Conservation (phyloP, 2,797 vertebrate species). For the Holocentrus rufus region DNA sequence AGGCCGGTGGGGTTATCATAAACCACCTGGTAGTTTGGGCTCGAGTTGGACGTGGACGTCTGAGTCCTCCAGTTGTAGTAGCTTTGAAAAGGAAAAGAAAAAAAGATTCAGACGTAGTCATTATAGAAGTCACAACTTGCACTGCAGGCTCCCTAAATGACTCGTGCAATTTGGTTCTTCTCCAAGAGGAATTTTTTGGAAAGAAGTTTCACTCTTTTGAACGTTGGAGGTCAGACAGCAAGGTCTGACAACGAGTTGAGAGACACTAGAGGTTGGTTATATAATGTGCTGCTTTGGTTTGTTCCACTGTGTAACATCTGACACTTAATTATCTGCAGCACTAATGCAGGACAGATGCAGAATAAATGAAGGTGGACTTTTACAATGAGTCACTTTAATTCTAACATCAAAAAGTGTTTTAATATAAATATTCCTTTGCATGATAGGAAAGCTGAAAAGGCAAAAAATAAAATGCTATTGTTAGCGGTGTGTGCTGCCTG, state of each 20-base stretch:
- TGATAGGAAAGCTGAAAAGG: constrained; percentile 5
- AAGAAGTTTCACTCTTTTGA: too few species aligned
- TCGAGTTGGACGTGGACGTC: constrained; percentile 81
- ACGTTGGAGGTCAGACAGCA: too few species aligned
- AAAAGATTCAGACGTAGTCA: background rate
- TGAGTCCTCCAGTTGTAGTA: constrained; percentile 91
- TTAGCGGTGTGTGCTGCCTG: background rate
- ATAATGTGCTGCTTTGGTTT: background rate
- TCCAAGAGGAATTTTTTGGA: too few species aligned
- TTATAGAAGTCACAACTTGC: background rate
- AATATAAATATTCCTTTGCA: constrained; percentile 1
- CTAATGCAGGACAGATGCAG: background rate
- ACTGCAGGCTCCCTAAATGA: too few species aligned
- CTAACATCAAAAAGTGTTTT: background rate
- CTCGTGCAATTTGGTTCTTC: background rate
- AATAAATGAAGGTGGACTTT: background rate
- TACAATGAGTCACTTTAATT: background rate
- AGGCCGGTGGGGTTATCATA: constrained; percentile 82
- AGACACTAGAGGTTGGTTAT: background rate
- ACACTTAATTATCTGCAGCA: background rate
- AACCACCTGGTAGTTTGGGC: constrained; percentile 87
- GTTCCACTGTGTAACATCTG: background rate
- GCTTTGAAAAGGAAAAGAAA: constrained; percentile 72
- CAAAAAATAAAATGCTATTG: background rate
- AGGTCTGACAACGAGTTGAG: background rate